Base-by-base conservation (phyloP, 2,113 vertebrate genomes). In the Charadrius vociferus region DNA sequence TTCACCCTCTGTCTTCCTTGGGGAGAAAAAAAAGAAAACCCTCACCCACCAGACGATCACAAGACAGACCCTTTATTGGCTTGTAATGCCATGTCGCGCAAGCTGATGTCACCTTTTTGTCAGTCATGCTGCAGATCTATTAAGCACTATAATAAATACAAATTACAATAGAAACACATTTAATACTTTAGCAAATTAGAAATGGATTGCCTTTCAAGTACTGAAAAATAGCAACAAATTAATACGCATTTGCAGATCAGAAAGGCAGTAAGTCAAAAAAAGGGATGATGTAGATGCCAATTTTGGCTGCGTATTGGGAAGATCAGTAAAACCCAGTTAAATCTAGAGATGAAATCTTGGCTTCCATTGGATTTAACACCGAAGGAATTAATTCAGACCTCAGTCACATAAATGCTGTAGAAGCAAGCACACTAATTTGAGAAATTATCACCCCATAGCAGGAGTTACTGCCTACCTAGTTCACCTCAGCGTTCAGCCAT, bases 61-160 rank as follows among this genome's bases (percentile, higher is more conserved):
- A 24, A 22, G 43, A 80, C 72, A 92, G 30, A 71, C 18, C 26
- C 34, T 32, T 91, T 65, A 65, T 2, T 5, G 3, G 34, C 24
- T 74, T 0, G 0, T 5, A 37, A 26, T 26, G 78, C 56, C 68
- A 49, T 5, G 23, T 5, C 78, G 47, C 59, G 61, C 72, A 81
- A 95, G 53, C 11, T 81, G 73, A 50, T 72, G 70, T 53, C 78
- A 79, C 77, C 50, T 89, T 94, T 91, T 81, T 68, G 81, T 88
- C 89, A 85, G 84, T 75, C 58, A 87, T 47, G 66, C 66, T 93
- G 91, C 66, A 77, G 30, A 80, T 78, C 66, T 88, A 80, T 72
- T 91, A 89, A 79, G 78, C 86, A 81, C 45, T 58, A 10, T 85
- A 94, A 96, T 94, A 95, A 95, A 95, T 87, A 93, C 43, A 87